Conservation (phyloP, 2,888 invertebrate genomes). For the Apantesis nais region DNA sequence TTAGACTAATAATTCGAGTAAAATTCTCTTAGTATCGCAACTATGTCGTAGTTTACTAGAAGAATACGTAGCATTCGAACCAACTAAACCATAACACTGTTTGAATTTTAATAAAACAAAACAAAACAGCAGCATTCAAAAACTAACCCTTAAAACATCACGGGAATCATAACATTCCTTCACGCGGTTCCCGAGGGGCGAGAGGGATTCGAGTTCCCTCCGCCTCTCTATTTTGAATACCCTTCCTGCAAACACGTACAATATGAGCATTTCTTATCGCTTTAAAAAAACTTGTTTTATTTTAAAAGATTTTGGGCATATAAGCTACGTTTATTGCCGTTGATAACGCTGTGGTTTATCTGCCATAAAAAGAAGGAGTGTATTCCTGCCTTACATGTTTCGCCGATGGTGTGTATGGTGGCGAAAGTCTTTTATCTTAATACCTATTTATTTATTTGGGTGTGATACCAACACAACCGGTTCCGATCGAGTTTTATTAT, state of each 20-base stretch:
- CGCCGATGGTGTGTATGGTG: background rate
- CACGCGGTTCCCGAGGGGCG: slow-evolving; percentile 21
- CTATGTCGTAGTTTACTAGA: background rate
- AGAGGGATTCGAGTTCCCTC: slow-evolving; percentile 4
- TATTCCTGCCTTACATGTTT: background rate
- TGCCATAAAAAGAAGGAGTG: background rate
- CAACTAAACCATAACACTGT: background rate
- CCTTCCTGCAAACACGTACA: slow-evolving; percentile 24
- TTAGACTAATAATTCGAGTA: too few species aligned
- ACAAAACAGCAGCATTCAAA: slow-evolving; percentile 18
- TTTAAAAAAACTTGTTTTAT: slow-evolving; percentile 16
- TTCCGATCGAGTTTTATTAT: background rate
- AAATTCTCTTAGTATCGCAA: background rate
- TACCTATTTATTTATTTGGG: background rate
- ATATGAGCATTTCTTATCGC: slow-evolving; percentile 25
- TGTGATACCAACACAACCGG: background rate
- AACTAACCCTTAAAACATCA: slow-evolving; percentile 26
- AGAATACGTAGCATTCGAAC: background rate
- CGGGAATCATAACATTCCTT: slow-evolving; percentile 32
- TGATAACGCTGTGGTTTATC: slow-evolving; percentile 13
- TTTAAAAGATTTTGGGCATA: slow-evolving; percentile 17
- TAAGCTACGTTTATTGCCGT: slow-evolving; percentile 18
- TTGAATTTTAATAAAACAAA: slow-evolving; percentile 15
- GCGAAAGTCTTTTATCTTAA: background rate
- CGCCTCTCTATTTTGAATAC: slow-evolving; percentile 25